Base-by-base conservation (phyloP, 2,797 vertebrate genomes). In the Adrianichthys oophorus region DNA sequence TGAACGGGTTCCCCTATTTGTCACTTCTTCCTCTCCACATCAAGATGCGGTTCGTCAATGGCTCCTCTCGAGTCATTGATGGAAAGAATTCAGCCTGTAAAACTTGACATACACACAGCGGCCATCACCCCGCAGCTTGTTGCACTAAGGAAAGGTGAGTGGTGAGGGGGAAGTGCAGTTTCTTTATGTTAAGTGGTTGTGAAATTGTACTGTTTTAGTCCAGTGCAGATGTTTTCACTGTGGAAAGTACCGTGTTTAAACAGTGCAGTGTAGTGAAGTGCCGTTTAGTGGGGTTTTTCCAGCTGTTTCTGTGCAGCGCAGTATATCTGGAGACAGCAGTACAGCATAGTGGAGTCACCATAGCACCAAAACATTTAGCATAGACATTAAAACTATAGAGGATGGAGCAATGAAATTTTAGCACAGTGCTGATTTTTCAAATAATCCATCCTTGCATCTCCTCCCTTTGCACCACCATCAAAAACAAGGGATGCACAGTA, bases 31-130 rank as follows among this genome's bases (percentile, higher is more conserved):
- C 86, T 74, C 76, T 70, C 75, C 85, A 77, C 87, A 52, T 87
- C 78, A 64, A 61, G 62, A 74, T 76, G 82, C 79, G 78, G 63
- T 80, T 79, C 19, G 79, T 89, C 92, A 93, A 93, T 93, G 91
- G 65, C 87, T 81, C 66, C 60, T 52, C 19, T 14, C 15, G 72
- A 80, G 85, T 75, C 92, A 93, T 93, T 93, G 92, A 86, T 62
- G 83, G 66, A 80, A 79, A 68, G 21, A 83, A 76, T 58, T 64
- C 72, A 77, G 57, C 68, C 59, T 68, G 49, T 72, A 59, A 76
- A 80, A 72, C 59, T 70, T 45, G 59, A 78, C 73, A 71, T 52
- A 65, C 68, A 32, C 65, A 73, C 50, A 80, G 49, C 68, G 45
- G 41, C 59, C 84, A 84, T 83, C 72, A 37, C 78, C 72, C 84